Evolutionary conservation across 2,113 vertebrate genomes (phyloP), one percentile per base, ranked within the genome.

Genomic region (Psittacula cyanocephala): DNA sequence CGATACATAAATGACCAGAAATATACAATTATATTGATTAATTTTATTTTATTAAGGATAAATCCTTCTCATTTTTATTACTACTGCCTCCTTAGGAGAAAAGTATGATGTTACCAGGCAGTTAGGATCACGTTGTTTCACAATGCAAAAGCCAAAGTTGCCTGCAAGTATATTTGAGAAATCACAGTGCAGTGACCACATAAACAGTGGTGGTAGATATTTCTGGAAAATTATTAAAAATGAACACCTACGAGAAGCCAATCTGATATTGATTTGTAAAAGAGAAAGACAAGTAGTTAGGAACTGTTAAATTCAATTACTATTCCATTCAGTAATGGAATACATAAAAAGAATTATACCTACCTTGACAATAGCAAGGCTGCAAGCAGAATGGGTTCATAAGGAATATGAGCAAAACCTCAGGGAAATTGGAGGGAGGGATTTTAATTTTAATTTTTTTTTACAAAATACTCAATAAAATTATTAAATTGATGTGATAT

Each of bases 171-270:
- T 75, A 22, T 70, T 57, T 78, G 65, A 67, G 15, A 81, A 93
- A 75, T 78, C 43, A 84, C 69, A 84, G 14, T 13, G 7, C 17
- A 67, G 8, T 44, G 29, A 81, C 50, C 81, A 81, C 41, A 22
- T 70, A 81, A 91, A 46, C 20, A 81, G 18, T 18, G 19, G 31
- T n/a, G 7, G n/a, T 28, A 41, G 25, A 2, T 67, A 31, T 37
- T 79, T 92, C 88, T 64, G 12, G 18, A 64, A 87, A 93, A 75
- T 35, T 87, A 46, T 86, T 20, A 53, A 78, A 88, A 13, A 44
- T 9, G 17, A 86, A 50, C 11, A 79, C 19, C 63, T 43, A 16
- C 76, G 13, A 70, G 24, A 89, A 82, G 11, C 5, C 20, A 83
- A 57, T 52, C 23, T 77, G 39, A n/a, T 49, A 27, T 5, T 31